Percentiles rank a stretch among this genome's conserved stretches.
Conservation (phyloP, 2,888 invertebrate genomes). For the Macrosoma leucophasiata region DNA sequence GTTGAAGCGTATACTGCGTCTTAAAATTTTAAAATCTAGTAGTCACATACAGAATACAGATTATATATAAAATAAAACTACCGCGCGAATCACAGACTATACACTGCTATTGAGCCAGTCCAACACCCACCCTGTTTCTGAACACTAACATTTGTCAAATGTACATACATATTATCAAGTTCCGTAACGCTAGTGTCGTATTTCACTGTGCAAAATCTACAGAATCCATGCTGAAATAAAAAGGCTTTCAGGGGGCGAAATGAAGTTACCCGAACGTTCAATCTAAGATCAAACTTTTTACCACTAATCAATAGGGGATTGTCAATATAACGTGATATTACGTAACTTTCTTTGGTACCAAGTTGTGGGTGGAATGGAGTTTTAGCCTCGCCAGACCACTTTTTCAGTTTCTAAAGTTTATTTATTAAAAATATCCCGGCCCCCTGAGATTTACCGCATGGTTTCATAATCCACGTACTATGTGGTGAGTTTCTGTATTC, state of each 20-base stretch:
- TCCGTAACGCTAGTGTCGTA: conserved; percentile 93
- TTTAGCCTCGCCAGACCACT: conserved; percentile 84
- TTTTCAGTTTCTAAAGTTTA: conserved; percentile 93
- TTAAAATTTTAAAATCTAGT: no score
- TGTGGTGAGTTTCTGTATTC: conserved; percentile 95
- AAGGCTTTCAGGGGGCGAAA: conserved; percentile 96
- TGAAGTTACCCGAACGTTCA: conserved; percentile 94
- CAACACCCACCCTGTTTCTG: conserved; percentile 96
- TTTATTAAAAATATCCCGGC: conserved; percentile 97
- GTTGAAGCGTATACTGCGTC: no score
- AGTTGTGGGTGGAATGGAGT: conserved; percentile 86
- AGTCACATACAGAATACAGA: no score
- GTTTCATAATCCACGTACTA: conserved; percentile 98
- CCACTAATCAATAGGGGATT: conserved; percentile 97
- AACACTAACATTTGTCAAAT: conserved; percentile 95
- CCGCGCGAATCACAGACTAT: no score
- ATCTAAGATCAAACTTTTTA: conserved; percentile 94
- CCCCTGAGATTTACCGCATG: conserved; percentile 94
- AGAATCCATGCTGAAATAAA: conserved; percentile 94
- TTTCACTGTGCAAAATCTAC: conserved; percentile 97
- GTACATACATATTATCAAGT: conserved; percentile 95
- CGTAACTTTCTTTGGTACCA: conserved; percentile 87
- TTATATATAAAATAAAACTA: no score
- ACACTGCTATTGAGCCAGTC: no score
- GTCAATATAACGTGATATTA: conserved; percentile 96